Conservation (phyloP, 2,888 invertebrate genomes). For the Lepidocyrtoides sp. region DNA sequence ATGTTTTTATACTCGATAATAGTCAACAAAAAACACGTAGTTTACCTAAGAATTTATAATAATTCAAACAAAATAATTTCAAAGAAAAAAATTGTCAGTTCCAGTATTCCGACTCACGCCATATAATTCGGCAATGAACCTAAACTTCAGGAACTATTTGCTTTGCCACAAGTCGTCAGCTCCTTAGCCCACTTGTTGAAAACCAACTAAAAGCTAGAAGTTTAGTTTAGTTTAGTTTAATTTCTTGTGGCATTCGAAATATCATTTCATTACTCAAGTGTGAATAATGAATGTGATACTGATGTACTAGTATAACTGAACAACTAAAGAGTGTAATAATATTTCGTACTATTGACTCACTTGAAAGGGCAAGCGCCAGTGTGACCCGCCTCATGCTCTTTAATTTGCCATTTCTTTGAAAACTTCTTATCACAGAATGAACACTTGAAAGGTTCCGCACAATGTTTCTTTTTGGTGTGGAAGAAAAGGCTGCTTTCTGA, state of each 20-base stretch:
- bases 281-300: no score
- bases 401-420: slow-evolving; percentile 78
- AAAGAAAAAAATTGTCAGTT: slow-evolving; percentile 73
- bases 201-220: slow-evolving; percentile 48
- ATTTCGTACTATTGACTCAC: slow-evolving; percentile 64
- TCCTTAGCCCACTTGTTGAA: slow-evolving; percentile 65
- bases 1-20: no score
- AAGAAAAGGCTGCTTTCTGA: slow-evolving; percentile 70
- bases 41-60: no score
- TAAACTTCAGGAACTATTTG: slow-evolving; percentile 83
- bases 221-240: no score
- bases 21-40: no score
- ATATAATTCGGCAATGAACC: slow-evolving; percentile 69
- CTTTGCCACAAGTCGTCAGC: slow-evolving; percentile 85
- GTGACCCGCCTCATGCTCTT: slow-evolving; percentile 82
- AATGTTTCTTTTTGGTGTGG: slow-evolving; percentile 78
- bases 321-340: not conserved
- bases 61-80: not conserved
- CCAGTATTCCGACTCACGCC: slow-evolving; percentile 80
- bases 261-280: no score
- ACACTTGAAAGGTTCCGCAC: slow-evolving; percentile 65
- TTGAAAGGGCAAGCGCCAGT: slow-evolving; percentile 75
- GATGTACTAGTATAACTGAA: slow-evolving; percentile 16
- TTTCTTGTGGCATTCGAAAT: slow-evolving; percentile 43
- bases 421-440: slow-evolving; percentile 78